A percentile compares a stretch with the other conserved stretches of the same genome.
Evolutionary conservation across 2,113 vertebrate species (phyloP).

Genomic region (Aldabrachelys gigantea): DNA sequence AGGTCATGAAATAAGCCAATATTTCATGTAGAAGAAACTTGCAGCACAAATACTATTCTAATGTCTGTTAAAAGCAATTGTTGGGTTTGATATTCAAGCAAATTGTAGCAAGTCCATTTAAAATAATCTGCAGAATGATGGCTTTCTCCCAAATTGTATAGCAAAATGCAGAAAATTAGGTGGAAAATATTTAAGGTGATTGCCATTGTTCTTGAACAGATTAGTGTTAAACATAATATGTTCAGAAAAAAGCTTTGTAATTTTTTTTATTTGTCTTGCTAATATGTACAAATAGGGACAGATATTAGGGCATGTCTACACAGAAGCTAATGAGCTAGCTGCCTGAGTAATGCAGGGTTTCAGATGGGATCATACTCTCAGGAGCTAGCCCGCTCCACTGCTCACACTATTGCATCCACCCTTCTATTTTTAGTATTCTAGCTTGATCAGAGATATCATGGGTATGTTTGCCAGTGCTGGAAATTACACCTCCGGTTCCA

Average conservation of each 20-base stretch:
- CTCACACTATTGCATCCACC: background rate
- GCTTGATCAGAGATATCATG: background rate
- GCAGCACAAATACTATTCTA: background rate
- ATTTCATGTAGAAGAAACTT: background rate
- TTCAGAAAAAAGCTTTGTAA: background rate
- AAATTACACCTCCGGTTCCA: background rate
- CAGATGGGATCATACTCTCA: background rate
- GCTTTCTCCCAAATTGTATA: background rate
- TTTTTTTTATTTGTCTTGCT: background rate
- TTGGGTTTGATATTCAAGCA: background rate
- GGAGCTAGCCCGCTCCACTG: background rate
- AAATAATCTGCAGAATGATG: background rate
- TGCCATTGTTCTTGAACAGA: background rate
- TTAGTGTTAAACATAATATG: background rate
- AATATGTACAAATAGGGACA: background rate
- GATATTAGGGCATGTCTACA: background rate
- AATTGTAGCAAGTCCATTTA: background rate
- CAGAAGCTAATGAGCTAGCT: background rate
- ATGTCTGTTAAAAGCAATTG: background rate
- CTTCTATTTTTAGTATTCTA: background rate
- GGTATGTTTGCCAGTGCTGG: background rate
- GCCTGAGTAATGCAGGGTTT: background rate
- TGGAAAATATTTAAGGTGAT: background rate
- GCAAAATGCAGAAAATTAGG: background rate
- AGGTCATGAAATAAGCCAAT: background rate